These are phyloP conservation scores for Spisula solida DNA, from an alignment of 2,888 invertebrate species.

Conservation along the genomic window DNA sequence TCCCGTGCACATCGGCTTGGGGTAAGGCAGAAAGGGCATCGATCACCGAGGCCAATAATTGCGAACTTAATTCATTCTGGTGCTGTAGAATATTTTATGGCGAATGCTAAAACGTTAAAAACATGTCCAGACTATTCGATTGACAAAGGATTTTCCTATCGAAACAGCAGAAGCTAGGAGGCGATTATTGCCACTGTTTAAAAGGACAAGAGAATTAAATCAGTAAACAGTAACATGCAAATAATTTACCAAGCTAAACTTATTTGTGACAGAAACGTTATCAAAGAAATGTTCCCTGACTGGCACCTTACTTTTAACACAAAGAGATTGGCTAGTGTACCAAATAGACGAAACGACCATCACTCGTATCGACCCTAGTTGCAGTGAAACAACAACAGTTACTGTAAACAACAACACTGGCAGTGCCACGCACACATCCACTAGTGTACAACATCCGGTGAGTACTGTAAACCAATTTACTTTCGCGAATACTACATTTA, in stretches of 20 bases:
- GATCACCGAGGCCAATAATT: not conserved
- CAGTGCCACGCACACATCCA: not conserved
- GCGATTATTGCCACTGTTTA: conserved; percentile 33
- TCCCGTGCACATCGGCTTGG: not conserved
- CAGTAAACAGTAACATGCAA: conserved; percentile 17
- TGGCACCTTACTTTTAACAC: not conserved
- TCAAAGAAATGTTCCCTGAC: conserved; percentile 24
- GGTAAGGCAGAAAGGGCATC: not conserved
- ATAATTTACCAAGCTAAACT: conserved; percentile 34
- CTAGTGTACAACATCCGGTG: not conserved
- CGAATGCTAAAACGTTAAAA: not conserved
- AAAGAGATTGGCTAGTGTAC: not conserved
- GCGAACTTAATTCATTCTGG: not conserved
- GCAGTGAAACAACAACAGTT: too few relatives aligned
- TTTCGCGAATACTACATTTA: too few relatives aligned
- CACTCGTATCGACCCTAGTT: not conserved
- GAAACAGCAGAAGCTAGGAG: conserved; percentile 21
- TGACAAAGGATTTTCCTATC: conserved; percentile 26
- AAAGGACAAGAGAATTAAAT: not conserved
- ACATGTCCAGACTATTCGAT: conserved; percentile 1
- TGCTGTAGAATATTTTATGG: not conserved
- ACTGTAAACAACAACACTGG: not conserved
- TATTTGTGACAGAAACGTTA: not conserved
- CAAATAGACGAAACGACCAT: not conserved
- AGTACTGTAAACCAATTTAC: too few relatives aligned